These are phyloP conservation scores for Myotis planiceps DNA, from an alignment of 2,797 vertebrate species.

Conservation along the genomic window DNA sequence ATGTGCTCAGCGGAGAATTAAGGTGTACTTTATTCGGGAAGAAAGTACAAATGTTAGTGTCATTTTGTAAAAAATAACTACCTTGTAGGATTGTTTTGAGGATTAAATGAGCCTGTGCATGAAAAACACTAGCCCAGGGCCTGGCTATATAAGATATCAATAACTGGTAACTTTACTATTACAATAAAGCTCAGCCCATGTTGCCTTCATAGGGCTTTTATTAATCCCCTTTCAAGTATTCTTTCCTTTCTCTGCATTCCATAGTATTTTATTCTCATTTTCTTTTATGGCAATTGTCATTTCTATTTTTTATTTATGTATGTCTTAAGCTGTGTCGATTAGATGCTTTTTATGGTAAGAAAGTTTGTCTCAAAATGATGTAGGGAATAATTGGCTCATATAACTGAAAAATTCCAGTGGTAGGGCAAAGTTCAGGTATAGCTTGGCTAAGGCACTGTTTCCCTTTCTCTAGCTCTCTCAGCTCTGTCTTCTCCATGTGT, in stretches of 20 bases:
- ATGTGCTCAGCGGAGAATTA: not conserved
- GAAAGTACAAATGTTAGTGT: not conserved
- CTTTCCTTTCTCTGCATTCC: not conserved
- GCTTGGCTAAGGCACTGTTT: not conserved
- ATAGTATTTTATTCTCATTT: not conserved
- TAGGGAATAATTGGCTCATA: not conserved
- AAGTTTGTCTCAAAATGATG: slow-evolving; percentile 12
- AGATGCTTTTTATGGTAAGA: not conserved
- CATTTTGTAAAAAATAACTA: not conserved
- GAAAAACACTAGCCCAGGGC: not conserved
- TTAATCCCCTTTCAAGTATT: not conserved
- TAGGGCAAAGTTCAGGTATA: not conserved
- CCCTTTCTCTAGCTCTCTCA: not conserved
- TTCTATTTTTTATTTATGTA: not conserved
- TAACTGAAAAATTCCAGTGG: not conserved
- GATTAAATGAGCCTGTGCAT: not conserved
- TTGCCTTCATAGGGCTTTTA: not conserved
- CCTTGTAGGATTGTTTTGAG: not conserved
- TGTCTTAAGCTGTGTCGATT: not conserved
- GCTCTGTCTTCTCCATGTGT: not conserved
- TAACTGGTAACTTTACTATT: not conserved
- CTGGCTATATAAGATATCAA: not conserved
- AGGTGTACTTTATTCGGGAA: not conserved
- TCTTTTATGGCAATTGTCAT: not conserved
- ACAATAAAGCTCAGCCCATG: not conserved